phyloP scores from a whole-genome alignment of 2,113 vertebrate genomes.

The Scomber scombrus region DNA sequence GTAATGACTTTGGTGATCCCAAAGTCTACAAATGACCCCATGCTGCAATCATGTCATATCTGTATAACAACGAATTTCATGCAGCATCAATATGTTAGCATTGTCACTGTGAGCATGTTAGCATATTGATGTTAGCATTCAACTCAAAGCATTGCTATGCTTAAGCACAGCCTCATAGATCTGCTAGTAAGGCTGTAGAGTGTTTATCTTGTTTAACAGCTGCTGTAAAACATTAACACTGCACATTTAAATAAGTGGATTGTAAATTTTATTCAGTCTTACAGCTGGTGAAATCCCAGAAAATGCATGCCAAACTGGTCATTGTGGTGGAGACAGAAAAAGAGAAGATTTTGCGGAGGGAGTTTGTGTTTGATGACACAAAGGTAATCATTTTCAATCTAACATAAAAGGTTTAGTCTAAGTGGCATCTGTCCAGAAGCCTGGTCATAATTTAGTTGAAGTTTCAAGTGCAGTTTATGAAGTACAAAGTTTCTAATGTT shows the following conservation, averaged over 20 bases:
- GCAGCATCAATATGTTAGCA: too few relatives aligned
- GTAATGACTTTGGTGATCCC: too few relatives aligned
- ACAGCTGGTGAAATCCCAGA: slow-evolving; percentile 97
- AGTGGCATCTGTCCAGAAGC: too few relatives aligned
- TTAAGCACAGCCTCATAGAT: too few relatives aligned
- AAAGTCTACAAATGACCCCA: too few relatives aligned
- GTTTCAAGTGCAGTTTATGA: not conserved
- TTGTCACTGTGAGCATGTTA: not conserved
- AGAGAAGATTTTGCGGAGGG: slow-evolving; percentile 93
- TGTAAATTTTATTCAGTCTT: slow-evolving; percentile 84
- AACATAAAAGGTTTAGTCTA: too few relatives aligned
- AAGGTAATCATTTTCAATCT: slow-evolving; percentile 85
- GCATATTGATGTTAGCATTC: not conserved
- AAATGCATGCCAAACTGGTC: slow-evolving; percentile 91
- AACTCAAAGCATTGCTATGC: too few relatives aligned
- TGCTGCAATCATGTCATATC: too few relatives aligned
- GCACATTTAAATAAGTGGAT: not conserved
- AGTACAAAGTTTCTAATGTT: not conserved
- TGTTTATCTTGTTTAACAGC: too few relatives aligned
- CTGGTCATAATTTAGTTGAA: too few relatives aligned
- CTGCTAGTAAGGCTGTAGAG: too few relatives aligned
- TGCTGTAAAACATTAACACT: not conserved
- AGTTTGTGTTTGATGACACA: slow-evolving; percentile 94
- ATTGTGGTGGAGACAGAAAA: slow-evolving; percentile 94
- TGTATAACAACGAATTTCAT: too few relatives aligned